phyloP scores from a whole-genome alignment of 2,797 vertebrate genomes.

The Melanotaenia nigrans region DNA sequence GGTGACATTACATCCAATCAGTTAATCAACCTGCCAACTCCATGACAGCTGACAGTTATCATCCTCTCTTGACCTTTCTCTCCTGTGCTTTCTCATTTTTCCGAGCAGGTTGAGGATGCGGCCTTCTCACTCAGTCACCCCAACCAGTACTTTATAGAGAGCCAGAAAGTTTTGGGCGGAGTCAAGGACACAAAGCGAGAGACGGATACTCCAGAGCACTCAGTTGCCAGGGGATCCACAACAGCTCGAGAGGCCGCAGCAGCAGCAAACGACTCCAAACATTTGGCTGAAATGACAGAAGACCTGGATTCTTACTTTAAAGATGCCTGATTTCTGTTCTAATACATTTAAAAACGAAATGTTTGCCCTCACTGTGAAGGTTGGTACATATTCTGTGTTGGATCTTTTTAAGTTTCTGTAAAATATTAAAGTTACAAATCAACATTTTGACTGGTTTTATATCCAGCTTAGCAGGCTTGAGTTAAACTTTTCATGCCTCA shows the following conservation, averaged over 20 bases:
- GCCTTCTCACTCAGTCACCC: slow-evolving; percentile 95
- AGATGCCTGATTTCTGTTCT: slow-evolving; percentile 64
- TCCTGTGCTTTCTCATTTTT: not conserved
- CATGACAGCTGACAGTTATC: slow-evolving; percentile 4
- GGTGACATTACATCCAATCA: slow-evolving; percentile 16
- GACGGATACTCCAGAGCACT: slow-evolving; percentile 63
- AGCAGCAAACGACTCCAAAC: slow-evolving; percentile 51
- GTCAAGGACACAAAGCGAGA: slow-evolving; percentile 89
- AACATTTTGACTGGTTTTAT: not conserved
- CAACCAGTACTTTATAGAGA: slow-evolving; percentile 97
- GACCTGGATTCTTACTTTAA: slow-evolving; percentile 89
- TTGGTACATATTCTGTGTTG: not conserved
- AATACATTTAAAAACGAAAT: slow-evolving; percentile 5
- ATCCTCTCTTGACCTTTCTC: slow-evolving; percentile 11
- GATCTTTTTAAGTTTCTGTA: slow-evolving; percentile 7
- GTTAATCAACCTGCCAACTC: slow-evolving; percentile 24
- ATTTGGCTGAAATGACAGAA: slow-evolving; percentile 77
- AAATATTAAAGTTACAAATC: slow-evolving; percentile 33
- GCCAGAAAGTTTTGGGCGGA: slow-evolving; percentile 87
- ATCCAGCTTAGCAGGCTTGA: not conserved
- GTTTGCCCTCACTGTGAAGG: not conserved
- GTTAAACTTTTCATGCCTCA: not conserved
- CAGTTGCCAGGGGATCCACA: slow-evolving; percentile 33
- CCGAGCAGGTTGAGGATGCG: slow-evolving; percentile 88
- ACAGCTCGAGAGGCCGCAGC: slow-evolving; percentile 40